These are phyloP conservation scores for Sarcophaga bullata DNA, from an alignment of 1,140 invertebrate species.

Conservation along the genomic window DNA sequence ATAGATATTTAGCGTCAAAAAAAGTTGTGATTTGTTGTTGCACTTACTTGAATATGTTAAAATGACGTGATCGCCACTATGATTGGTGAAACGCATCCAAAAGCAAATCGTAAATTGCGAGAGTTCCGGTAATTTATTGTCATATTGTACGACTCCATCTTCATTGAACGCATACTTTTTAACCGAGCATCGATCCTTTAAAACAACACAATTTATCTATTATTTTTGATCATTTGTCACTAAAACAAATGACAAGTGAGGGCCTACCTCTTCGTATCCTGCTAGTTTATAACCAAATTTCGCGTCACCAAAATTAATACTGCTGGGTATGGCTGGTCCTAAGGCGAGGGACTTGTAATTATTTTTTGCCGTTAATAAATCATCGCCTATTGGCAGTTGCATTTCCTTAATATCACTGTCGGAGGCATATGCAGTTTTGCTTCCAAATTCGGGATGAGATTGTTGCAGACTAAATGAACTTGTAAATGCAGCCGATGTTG, in stretches of 20 bases:
- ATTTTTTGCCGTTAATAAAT: background rate
- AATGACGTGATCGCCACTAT: conserved; percentile 81
- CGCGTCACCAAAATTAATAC: conserved; percentile 17
- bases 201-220: background rate
- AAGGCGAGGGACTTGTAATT: background rate
- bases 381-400: background rate
- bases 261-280: conserved; percentile 12
- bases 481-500: conserved; percentile 42
- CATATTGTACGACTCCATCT: conserved; percentile 72
- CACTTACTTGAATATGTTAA: conserved; percentile 83
- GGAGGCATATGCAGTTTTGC: background rate
- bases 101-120: conserved; percentile 84
- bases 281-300: conserved; percentile 30
- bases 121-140: conserved; percentile 74
- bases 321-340: background rate
- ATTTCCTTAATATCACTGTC: conserved; percentile 2
- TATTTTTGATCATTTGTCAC: background rate
- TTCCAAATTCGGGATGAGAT: conserved; percentile 56
- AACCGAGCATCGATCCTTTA: conserved; percentile 55
- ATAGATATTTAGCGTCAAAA: background rate
- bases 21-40: background rate
- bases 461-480: conserved; percentile 59
- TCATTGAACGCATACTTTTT: conserved; percentile 65
- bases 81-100: conserved; percentile 84
- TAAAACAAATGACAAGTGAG: background rate